These are phyloP conservation scores for Oreochromis mossambicus DNA, from an alignment of 2,797 vertebrate species.

Conservation along the genomic window DNA sequence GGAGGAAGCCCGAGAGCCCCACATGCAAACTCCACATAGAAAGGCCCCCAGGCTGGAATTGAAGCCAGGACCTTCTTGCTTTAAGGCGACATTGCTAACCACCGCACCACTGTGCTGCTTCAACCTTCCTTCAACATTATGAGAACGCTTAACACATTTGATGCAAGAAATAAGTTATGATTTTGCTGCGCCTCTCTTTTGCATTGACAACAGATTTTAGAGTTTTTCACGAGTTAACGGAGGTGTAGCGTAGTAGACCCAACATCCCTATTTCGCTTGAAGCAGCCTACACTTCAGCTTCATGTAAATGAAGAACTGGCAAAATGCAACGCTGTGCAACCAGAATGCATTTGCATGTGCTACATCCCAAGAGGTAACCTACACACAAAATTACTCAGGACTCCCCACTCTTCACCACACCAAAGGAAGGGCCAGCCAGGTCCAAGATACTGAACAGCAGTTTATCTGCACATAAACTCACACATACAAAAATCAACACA, in stretches of 20 bases:
- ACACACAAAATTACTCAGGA: background rate
- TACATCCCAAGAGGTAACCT: background rate
- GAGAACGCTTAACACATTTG: background rate
- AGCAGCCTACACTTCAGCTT: background rate
- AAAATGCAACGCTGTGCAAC: background rate
- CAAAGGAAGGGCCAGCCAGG: background rate
- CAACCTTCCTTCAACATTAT: no score
- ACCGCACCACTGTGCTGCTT: background rate
- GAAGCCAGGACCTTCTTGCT: background rate
- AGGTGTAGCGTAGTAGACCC: background rate
- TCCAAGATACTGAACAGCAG: background rate
- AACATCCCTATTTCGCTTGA: background rate
- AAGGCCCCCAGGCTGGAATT: background rate
- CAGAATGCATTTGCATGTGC: background rate
- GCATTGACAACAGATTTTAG: background rate
- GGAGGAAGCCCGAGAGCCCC: background rate
- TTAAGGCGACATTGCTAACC: background rate
- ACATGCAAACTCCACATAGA: background rate
- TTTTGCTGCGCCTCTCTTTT: background rate
- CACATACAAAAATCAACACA: constrained; percentile 20
- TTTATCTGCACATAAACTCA: background rate
- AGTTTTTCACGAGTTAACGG: background rate
- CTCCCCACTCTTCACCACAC: background rate
- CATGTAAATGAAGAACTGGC: background rate
- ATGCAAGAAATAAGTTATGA: background rate